Evolutionary conservation across 2,888 invertebrate species (phyloP).

Genomic region (Rotaria macrura): DNA sequence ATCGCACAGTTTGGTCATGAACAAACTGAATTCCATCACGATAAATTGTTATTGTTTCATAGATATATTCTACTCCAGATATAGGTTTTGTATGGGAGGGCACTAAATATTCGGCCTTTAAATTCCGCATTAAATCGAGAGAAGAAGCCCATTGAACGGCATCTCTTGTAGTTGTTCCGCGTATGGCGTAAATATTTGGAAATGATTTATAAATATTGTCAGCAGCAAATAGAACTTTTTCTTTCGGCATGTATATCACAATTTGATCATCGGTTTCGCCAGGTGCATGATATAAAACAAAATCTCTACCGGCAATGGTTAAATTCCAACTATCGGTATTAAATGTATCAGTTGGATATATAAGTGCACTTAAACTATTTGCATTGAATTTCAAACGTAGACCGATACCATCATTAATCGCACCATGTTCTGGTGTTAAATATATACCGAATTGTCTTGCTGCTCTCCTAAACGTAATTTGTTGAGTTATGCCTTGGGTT

Average conservation of each 20-base stretch:
- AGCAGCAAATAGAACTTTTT: conserved; percentile 39
- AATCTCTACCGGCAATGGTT: conserved; percentile 38
- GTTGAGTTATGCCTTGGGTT: conserved; percentile 34
- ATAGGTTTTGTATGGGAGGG: conserved; percentile 42
- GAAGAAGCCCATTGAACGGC: conserved; percentile 40
- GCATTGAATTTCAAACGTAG: conserved; percentile 35
- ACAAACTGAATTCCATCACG: conserved; percentile 42
- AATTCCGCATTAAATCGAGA: conserved; percentile 40
- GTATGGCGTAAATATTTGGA: conserved; percentile 44
- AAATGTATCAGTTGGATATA: conserved; percentile 38
- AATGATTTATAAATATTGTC: conserved; percentile 43
- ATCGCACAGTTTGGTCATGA: conserved; percentile 43
- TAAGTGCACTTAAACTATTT: conserved; percentile 34
- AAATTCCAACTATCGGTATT: conserved; percentile 36
- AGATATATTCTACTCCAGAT: conserved; percentile 36
- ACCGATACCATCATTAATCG: conserved; percentile 38
- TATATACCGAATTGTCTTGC: conserved; percentile 41
- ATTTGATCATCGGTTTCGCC: conserved; percentile 45
- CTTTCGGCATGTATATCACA: conserved; percentile 41
- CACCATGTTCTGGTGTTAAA: conserved; percentile 25
- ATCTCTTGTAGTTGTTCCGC: conserved; percentile 40
- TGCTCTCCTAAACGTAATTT: conserved; percentile 36
- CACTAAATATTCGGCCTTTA: conserved; percentile 39
- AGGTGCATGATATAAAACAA: conserved; percentile 38
- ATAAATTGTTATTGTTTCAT: conserved; percentile 37